Percentiles rank a stretch among this genome's conserved stretches.
Evolutionary conservation across 2,888 invertebrate genomes (phyloP).

Genomic region (Papilio gigon): DNA sequence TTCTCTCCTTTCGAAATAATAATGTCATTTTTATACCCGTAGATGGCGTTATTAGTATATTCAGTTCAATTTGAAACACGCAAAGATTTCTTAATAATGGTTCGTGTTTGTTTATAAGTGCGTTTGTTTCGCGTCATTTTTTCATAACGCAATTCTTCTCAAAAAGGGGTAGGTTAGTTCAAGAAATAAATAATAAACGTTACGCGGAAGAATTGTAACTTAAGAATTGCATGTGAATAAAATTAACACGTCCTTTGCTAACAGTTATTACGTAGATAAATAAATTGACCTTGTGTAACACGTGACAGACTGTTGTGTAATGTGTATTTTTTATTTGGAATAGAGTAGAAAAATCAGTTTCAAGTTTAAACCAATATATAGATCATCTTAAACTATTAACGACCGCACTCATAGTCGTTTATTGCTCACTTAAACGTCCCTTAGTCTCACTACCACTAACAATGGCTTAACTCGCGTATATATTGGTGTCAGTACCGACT

Average conservation of each 20-base stretch:
- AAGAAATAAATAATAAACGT: neutral
- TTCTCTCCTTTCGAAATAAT: neutral
- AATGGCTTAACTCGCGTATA: no score
- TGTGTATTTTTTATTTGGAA: neutral
- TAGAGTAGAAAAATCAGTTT: neutral
- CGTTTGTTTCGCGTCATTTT: no score
- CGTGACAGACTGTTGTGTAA: neutral
- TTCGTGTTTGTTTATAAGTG: no score
- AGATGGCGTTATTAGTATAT: neutral
- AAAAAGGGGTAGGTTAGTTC: no score
- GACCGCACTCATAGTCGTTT: no score
- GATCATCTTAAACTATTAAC: no score
- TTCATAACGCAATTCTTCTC: no score
- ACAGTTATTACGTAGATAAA: conserved; percentile 14
- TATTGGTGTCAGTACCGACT: no score
- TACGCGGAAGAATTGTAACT: neutral
- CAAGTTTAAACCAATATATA: no score
- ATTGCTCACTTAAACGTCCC: no score
- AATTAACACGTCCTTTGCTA: conserved; percentile 18
- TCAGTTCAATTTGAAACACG: neutral
- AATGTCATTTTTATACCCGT: neutral
- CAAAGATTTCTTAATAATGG: no score
- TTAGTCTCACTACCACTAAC: no score
- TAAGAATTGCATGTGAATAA: conserved; percentile 7
- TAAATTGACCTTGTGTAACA: neutral